These are phyloP conservation scores for Napeogenes inachia DNA, from an alignment of 2,888 invertebrate genomes.

Conservation along the genomic window DNA sequence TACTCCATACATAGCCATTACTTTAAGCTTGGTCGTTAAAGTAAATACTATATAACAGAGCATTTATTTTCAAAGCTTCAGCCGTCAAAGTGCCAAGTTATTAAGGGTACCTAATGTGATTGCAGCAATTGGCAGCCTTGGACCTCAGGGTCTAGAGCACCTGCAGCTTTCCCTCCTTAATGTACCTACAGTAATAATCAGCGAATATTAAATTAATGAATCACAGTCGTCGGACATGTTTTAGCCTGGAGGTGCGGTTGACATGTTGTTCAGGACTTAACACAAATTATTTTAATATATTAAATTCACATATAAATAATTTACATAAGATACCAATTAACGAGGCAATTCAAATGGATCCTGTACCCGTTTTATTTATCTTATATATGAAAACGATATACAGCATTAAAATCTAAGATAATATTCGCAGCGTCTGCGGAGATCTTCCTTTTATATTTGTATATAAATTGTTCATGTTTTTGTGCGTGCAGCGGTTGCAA, in stretches of 20 bases:
- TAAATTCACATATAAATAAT: too few species aligned
- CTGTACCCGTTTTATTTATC: too few species aligned
- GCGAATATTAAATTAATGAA: neutral
- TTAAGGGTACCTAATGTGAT: neutral
- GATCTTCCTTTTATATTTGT: slow-evolving; percentile 5
- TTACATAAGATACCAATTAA: too few species aligned
- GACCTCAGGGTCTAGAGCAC: slow-evolving; percentile 1
- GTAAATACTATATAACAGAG: neutral
- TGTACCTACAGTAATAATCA: neutral
- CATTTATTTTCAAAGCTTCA: neutral
- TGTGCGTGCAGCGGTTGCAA: slow-evolving; percentile 32
- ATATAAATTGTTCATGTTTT: slow-evolving; percentile 24
- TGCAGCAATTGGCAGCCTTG: neutral
- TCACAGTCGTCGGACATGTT: too few species aligned
- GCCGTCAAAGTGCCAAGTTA: neutral
- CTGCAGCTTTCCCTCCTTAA: neutral
- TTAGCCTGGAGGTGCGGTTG: too few species aligned
- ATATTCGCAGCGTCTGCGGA: neutral
- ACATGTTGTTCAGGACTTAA: too few species aligned
- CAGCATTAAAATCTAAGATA: neutral
- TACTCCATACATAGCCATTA: too few species aligned
- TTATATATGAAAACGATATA: neutral
- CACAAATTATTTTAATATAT: too few species aligned
- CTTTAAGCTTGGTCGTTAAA: too few species aligned
- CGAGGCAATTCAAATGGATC: too few species aligned